Conservation (phyloP, 1,140 invertebrate species). For the Ectropis grisescens region DNA sequence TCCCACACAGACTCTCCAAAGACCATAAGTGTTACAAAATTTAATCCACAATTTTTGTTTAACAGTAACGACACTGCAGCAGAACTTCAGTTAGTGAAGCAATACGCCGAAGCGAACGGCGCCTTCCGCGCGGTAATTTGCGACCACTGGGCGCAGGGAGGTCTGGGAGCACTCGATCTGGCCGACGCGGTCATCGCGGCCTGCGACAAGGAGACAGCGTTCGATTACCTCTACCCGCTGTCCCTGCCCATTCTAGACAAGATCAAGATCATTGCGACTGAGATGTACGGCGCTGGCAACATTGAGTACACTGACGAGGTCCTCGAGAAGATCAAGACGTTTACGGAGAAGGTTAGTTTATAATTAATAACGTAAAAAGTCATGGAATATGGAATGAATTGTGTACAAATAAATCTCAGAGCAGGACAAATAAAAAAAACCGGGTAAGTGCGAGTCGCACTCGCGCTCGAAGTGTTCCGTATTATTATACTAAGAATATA, state of each 20-base stretch:
- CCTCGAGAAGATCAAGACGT: slow-evolving; percentile 77
- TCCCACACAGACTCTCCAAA: too few relatives aligned
- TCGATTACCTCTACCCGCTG: slow-evolving; percentile 89
- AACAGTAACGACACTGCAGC: slow-evolving; percentile 88
- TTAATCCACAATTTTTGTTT: too few relatives aligned
- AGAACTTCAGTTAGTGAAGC: slow-evolving; percentile 87
- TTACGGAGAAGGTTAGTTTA: slow-evolving; percentile 70
- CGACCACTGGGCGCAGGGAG: slow-evolving; percentile 93
- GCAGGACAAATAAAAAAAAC: too few relatives aligned
- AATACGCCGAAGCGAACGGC: slow-evolving; percentile 80
- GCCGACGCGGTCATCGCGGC: slow-evolving; percentile 90
- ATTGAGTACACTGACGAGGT: slow-evolving; percentile 82
- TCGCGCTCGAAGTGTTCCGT: too few relatives aligned
- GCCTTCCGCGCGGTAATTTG: slow-evolving; percentile 91
- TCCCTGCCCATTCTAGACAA: slow-evolving; percentile 86
- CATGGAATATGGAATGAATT: too few relatives aligned
- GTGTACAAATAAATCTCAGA: too few relatives aligned
- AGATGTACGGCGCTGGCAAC: slow-evolving; percentile 96
- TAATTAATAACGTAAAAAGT: too few relatives aligned
- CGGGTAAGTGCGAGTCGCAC: too few relatives aligned
- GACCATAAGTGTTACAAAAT: too few relatives aligned
- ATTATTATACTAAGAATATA: too few relatives aligned
- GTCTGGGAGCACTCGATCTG: slow-evolving; percentile 86
- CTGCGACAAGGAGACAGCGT: slow-evolving; percentile 73
- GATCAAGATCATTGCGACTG: slow-evolving; percentile 89